Evolutionary conservation across 2,888 invertebrate species (phyloP).

Genomic region (Cantharis rustica): DNA sequence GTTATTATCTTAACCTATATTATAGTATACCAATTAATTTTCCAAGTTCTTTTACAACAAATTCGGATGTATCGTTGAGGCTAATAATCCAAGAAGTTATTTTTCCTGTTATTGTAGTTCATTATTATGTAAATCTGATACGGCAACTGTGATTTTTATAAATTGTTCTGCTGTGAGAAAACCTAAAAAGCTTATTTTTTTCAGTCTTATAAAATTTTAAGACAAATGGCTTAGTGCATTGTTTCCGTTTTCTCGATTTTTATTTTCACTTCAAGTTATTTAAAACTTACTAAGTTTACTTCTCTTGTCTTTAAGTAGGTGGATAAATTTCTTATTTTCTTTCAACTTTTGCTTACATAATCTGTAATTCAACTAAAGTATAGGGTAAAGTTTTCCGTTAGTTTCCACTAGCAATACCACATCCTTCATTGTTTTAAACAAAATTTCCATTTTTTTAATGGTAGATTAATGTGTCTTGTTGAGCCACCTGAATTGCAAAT

Average conservation of each 20-base stretch:
- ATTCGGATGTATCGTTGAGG: too few relatives aligned
- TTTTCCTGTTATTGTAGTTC: background rate
- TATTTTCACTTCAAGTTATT: background rate
- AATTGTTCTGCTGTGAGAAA: background rate
- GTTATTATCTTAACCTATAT: background rate
- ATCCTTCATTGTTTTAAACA: background rate
- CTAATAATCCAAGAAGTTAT: too few relatives aligned
- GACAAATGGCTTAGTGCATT: background rate
- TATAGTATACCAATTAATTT: background rate
- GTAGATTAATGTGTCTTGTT: background rate
- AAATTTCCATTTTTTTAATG: background rate
- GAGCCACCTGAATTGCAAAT: too few relatives aligned
- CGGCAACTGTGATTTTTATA: background rate
- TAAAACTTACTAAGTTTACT: background rate
- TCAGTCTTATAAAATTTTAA: background rate
- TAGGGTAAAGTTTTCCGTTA: background rate
- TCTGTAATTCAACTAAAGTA: background rate
- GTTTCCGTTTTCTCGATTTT: background rate
- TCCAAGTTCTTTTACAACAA: background rate
- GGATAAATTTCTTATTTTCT: background rate
- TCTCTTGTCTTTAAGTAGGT: background rate
- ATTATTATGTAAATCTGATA: background rate
- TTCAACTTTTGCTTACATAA: background rate
- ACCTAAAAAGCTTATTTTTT: background rate
- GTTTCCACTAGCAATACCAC: background rate